Evolutionary conservation across 2,797 vertebrate genomes (phyloP).

Genomic region (Thunnus albacares): DNA sequence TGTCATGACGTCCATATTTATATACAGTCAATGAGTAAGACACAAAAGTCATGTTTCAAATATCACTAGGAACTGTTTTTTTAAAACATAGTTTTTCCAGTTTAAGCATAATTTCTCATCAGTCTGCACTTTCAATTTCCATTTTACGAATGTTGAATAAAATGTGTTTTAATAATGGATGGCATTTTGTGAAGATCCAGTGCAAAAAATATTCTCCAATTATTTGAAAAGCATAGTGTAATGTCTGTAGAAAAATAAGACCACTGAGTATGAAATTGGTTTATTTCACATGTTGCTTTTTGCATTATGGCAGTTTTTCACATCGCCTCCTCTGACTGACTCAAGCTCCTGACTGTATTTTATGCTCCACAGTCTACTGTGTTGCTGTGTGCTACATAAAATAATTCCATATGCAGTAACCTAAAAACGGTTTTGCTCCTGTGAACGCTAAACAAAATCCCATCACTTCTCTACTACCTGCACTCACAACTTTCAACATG

Average conservation of each 20-base stretch:
- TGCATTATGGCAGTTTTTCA: constrained; percentile 25
- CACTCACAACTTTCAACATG: constrained; percentile 33
- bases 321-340: background rate
- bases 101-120: background rate
- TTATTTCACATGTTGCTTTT: constrained; percentile 19
- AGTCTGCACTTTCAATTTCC: background rate
- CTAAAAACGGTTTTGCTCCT: constrained; percentile 18
- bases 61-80: background rate
- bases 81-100: background rate
- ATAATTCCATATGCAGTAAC: background rate
- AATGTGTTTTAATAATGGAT: background rate
- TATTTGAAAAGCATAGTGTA: background rate
- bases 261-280: constrained; percentile 5
- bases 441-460: constrained; percentile 30
- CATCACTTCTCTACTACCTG: constrained; percentile 5
- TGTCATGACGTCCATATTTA: too few relatives aligned
- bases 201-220: background rate
- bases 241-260: constrained; percentile 16
- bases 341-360: constrained; percentile 6
- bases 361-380: background rate
- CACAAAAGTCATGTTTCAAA: background rate
- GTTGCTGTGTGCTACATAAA: constrained; percentile 4
- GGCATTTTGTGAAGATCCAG: background rate
- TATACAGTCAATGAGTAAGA: too few relatives aligned
- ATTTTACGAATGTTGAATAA: background rate